A percentile compares a stretch with the other conserved stretches of the same genome.
Evolutionary conservation across 2,113 vertebrate genomes (phyloP).

Genomic region (Macaca fascicularis): DNA sequence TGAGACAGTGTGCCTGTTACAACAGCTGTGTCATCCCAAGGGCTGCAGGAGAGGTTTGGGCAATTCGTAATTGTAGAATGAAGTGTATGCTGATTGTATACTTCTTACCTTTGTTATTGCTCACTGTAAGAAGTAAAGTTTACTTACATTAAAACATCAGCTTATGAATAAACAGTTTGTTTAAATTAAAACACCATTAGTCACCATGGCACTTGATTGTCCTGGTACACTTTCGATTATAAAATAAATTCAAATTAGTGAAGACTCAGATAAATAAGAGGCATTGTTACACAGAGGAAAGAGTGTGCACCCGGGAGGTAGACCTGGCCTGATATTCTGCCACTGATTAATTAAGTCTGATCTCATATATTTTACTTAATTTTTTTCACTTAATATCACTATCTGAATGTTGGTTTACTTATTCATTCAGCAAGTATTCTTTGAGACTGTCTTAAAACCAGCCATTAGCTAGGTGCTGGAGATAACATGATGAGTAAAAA

Average conservation of each 20-base stretch:
- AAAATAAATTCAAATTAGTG: conserved; percentile 7
- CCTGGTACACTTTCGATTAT: background rate
- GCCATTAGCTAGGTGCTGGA: background rate
- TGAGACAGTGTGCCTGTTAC: background rate
- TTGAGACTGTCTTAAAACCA: background rate
- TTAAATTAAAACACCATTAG: background rate
- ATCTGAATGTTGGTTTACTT: background rate
- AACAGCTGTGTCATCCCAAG: conserved; percentile 70
- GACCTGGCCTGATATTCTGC: background rate
- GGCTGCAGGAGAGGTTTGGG: background rate
- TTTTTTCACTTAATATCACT: background rate
- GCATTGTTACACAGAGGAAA: background rate
- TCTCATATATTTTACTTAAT: conserved; percentile 1
- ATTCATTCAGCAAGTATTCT: background rate
- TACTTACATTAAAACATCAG: background rate
- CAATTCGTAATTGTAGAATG: background rate
- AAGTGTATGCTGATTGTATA: background rate
- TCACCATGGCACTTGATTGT: background rate
- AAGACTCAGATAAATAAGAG: background rate
- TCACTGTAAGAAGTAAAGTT: background rate
- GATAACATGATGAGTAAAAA: background rate
- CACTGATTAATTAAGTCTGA: background rate
- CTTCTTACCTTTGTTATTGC: background rate
- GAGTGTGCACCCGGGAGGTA: background rate
- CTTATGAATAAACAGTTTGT: background rate